Evolutionary conservation across 2,888 invertebrate genomes (phyloP), one percentile per base, ranked within the genome.

Genomic region (Erpobdella octoculata): DNA sequence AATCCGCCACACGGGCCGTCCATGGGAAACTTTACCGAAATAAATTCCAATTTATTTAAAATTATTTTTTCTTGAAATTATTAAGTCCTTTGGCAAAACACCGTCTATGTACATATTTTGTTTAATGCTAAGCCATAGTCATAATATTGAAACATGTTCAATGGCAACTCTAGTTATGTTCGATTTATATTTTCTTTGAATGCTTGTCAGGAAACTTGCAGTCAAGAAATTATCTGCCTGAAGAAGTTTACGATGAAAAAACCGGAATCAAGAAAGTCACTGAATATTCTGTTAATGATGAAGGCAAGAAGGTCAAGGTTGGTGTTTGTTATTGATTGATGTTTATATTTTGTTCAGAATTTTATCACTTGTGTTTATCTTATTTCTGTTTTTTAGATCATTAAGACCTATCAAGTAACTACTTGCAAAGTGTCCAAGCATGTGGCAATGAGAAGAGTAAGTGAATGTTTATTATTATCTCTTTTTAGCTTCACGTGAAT

Each of bases 271-370:
- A 95, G 85, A 89, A 92, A 76, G 88, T 94, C 46, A 94, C 93
- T 0, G 95, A 95, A 84, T 94, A 92, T 81, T 91, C 91, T 84
- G 88, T 89, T 80, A 92, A 93, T 82, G 91, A 92, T 76, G 91
- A 93, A 78, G 90, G 91, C 74, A 94, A 93, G 83, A 92, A 92
- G 84, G 88, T 91, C 0, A 86, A 86, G 81, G 85, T 86, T 72
- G 69, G n/a, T n/a, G n/a, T n/a, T n/a, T n/a, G n/a, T n/a, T n/a
- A n/a, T n/a, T n/a, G n/a, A n/a, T n/a, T n/a, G n/a, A n/a, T n/a
- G n/a, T n/a, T n/a, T n/a, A n/a, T n/a, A n/a, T n/a, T n/a, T n/a
- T n/a, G n/a, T n/a, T n/a, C n/a, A n/a, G n/a, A n/a, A n/a, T n/a
- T n/a, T n/a, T n/a, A n/a, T n/a, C n/a, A n/a, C n/a, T n/a, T n/a